Conservation (phyloP, 2,113 vertebrate species). For the Panthera leo region DNA sequence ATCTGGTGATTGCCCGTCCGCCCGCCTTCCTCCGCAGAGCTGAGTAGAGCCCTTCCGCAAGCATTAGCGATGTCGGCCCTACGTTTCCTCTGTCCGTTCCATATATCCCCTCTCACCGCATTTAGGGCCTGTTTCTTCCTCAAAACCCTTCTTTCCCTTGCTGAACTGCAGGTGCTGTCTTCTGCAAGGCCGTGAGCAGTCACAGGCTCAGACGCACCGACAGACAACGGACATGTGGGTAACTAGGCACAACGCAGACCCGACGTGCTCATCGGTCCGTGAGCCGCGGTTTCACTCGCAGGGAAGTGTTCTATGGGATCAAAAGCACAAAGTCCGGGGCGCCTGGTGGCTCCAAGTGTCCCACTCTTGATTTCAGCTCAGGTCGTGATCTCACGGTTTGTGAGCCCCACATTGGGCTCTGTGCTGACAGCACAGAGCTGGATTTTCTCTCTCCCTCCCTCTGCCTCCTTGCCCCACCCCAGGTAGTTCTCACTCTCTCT, state of each 20-base stretch:
- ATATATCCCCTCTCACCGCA: background rate
- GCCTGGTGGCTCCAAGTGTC: too few species aligned
- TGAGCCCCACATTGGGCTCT: too few species aligned
- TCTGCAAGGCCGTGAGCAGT: accelerated
- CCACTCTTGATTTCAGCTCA: too few species aligned
- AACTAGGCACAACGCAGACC: background rate
- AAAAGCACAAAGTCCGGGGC: background rate
- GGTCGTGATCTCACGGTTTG: too few species aligned
- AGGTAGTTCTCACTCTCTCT: too few species aligned
- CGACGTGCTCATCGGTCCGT: accelerated
- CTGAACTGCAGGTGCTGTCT: accelerated
- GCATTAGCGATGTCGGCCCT: background rate
- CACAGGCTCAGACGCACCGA: background rate
- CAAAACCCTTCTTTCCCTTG: background rate
- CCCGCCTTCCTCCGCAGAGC: background rate
- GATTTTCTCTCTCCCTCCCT: too few species aligned
- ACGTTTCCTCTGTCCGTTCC: background rate
- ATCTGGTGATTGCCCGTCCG: background rate
- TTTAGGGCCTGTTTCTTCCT: background rate
- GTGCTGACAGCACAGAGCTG: too few species aligned
- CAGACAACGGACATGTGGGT: background rate
- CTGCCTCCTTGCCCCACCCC: too few species aligned
- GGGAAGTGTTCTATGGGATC: background rate
- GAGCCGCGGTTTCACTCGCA: background rate
- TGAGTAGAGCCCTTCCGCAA: accelerated